phyloP scores from a whole-genome alignment of 1,140 invertebrate genomes.

The Drosophila simulans region DNA sequence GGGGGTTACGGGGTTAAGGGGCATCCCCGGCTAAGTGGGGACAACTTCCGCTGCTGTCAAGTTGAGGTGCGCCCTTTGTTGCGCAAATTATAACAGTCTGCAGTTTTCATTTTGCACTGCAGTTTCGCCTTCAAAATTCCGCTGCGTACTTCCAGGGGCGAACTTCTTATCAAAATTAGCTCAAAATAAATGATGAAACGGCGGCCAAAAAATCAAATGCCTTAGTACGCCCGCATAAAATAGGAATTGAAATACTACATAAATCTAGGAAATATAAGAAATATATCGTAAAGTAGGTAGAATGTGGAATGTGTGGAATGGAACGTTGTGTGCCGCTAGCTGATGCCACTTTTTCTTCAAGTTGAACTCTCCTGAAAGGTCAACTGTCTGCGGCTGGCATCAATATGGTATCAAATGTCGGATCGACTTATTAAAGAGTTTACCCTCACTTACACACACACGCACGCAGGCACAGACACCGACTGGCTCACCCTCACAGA shows the following conservation, averaged over 20 bases:
- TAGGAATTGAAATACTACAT: too few species aligned
- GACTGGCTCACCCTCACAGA: neutral
- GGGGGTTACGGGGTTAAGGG: neutral
- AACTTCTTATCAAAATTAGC: conserved; percentile 36
- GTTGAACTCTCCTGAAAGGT: conserved; percentile 27
- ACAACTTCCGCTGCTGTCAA: conserved; percentile 42
- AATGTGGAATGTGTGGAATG: too few species aligned
- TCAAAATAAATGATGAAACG: neutral
- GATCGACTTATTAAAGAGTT: conserved; percentile 49
- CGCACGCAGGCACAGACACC: neutral
- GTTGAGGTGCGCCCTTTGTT: conserved; percentile 26
- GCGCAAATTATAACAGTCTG: conserved; percentile 39
- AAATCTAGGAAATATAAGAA: too few species aligned
- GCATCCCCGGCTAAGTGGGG: conserved; percentile 29
- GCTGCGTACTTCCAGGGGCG: conserved; percentile 17
- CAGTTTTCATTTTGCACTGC: conserved; percentile 19
- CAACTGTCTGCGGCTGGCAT: conserved; percentile 44
- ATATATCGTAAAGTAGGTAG: too few species aligned
- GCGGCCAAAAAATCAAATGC: neutral
- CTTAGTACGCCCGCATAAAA: too few species aligned
- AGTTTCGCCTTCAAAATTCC: conserved; percentile 24
- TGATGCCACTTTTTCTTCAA: neutral
- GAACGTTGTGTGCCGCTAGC: neutral
- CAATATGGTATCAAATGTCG: conserved; percentile 39
- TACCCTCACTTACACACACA: conserved; percentile 11